Conservation (phyloP, 2,888 invertebrate genomes). For the Drosophila vallismaia region DNA sequence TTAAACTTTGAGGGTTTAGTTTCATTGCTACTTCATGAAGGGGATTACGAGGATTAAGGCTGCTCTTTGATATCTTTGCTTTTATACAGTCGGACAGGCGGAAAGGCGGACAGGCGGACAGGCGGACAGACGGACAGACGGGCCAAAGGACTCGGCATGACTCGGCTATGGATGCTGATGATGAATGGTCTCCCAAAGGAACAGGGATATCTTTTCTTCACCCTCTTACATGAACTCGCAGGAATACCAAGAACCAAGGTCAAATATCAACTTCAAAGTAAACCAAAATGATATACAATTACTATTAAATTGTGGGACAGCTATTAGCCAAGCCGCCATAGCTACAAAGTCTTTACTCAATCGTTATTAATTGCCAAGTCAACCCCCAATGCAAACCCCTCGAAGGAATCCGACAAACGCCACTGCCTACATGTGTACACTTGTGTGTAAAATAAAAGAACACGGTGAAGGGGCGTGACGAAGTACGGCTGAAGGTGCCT, state of each 20-base stretch:
- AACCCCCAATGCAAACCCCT: neutral
- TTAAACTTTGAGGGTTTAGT: neutral
- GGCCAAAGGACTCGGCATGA: neutral
- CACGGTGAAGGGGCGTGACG: constrained; percentile 38
- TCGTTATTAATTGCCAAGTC: constrained; percentile 2
- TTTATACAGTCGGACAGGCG: neutral
- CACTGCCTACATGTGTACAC: constrained; percentile 22
- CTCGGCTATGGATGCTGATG: neutral
- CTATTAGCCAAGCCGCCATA: neutral
- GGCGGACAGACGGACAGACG: no score
- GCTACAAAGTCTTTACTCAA: neutral
- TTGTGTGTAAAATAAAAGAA: constrained; percentile 34
- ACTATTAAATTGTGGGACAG: neutral
- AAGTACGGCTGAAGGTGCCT: constrained; percentile 27
- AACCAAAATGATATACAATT: neutral
- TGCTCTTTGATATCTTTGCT: neutral
- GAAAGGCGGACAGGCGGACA: no score
- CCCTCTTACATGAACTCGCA: neutral
- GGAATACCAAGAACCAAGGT: no score
- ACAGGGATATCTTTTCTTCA: no score
- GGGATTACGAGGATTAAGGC: neutral
- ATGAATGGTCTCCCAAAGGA: neutral
- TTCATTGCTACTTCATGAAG: neutral
- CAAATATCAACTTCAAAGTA: neutral
- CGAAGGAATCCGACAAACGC: constrained; percentile 2